Evolutionary conservation across 2,797 vertebrate genomes (phyloP).

Genomic region (Tolypeutes matacus): DNA sequence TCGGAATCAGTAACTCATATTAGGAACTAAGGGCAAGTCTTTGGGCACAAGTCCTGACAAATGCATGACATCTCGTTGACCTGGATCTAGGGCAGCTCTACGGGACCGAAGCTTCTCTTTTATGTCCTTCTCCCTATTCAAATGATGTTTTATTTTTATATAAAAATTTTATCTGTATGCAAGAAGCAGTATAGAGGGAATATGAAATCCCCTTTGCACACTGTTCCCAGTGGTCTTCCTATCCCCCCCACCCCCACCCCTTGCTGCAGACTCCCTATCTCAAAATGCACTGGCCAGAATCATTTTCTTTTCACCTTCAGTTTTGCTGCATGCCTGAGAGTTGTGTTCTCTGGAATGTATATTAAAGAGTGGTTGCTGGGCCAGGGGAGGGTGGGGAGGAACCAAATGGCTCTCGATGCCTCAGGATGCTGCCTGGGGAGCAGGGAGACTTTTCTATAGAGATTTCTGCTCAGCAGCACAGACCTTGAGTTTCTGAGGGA

Average conservation of each 20-base stretch:
- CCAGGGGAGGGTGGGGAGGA: neutral
- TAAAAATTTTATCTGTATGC: neutral
- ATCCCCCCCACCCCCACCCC: too few relatives aligned
- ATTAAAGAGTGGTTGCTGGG: neutral
- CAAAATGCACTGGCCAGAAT: neutral
- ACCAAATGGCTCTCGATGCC: neutral
- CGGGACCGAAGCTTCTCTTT: neutral
- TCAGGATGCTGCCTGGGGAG: neutral
- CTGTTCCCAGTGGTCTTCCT: neutral
- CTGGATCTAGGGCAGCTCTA: neutral
- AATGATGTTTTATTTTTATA: neutral
- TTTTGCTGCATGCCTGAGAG: neutral
- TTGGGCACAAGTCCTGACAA: neutral
- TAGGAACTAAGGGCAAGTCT: neutral
- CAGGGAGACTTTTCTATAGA: neutral
- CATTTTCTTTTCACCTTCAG: neutral
- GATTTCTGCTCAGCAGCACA: neutral
- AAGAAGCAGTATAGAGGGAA: neutral
- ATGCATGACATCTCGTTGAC: neutral
- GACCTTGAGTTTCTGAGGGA: rapidly evolving
- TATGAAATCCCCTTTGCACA: neutral
- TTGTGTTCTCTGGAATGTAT: neutral
- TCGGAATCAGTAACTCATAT: neutral
- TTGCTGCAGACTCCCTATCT: neutral
- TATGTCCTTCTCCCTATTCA: neutral